Evolutionary conservation across 2,888 invertebrate species (phyloP).

Genomic region (Spisula solida): DNA sequence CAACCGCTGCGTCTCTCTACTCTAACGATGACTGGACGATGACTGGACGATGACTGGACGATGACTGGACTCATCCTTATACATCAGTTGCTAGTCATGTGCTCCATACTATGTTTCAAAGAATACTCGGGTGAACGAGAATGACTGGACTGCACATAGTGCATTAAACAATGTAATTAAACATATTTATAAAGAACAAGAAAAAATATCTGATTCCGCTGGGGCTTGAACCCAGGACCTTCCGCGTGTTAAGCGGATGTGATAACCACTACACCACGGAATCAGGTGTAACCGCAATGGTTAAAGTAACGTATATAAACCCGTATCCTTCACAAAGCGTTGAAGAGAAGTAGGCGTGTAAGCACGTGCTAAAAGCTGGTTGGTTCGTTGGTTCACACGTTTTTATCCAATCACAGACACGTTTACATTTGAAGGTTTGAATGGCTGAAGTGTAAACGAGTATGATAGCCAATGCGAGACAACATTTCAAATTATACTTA

Average conservation of each 20-base stretch:
- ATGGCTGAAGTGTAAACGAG: constrained; percentile 27
- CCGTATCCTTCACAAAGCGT: too few species aligned
- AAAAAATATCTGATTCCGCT: constrained; percentile 56
- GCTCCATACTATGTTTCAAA: too few species aligned
- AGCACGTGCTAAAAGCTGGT: constrained; percentile 55
- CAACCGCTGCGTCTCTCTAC: too few species aligned
- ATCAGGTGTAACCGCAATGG: neutral
- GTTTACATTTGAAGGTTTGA: constrained; percentile 23
- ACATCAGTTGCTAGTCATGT: too few species aligned
- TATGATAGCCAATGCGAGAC: constrained; percentile 14
- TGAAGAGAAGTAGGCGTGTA: constrained; percentile 48
- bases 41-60: too few species aligned
- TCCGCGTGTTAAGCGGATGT: constrained; percentile 68
- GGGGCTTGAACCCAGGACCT: constrained; percentile 67
- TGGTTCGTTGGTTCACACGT: constrained; percentile 38
- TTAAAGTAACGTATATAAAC: neutral
- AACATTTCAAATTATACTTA: constrained; percentile 41
- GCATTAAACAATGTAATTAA: too few species aligned
- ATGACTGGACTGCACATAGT: too few species aligned
- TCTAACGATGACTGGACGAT: too few species aligned
- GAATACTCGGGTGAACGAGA: too few species aligned
- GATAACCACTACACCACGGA: constrained; percentile 70
- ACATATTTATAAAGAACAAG: neutral
- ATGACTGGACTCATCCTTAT: too few species aligned
- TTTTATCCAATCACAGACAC: constrained; percentile 27